Conservation (phyloP, 2,113 vertebrate species). For the Rhynchomys soricoides region DNA sequence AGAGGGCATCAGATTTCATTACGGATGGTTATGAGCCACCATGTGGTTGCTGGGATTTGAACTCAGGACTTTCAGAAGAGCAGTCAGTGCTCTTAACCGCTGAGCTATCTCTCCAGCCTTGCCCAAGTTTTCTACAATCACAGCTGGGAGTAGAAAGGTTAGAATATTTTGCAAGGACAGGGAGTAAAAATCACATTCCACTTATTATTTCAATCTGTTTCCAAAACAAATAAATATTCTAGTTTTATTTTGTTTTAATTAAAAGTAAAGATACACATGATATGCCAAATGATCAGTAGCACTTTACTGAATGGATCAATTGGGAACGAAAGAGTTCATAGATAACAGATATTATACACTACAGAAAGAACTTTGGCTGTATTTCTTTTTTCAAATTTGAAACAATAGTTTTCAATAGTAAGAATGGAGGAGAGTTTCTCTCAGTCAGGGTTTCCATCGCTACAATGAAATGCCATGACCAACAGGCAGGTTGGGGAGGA, state of each 20-base stretch:
- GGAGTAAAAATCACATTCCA: neutral
- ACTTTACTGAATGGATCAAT: neutral
- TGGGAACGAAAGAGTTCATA: neutral
- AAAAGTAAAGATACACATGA: neutral
- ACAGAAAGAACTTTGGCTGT: neutral
- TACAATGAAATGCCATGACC: neutral
- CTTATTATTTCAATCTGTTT: neutral
- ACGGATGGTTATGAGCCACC: too few species aligned
- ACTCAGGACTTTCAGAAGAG: too few species aligned
- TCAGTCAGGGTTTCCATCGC: neutral
- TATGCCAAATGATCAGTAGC: neutral
- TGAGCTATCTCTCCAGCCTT: too few species aligned
- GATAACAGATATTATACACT: neutral
- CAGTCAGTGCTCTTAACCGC: too few species aligned
- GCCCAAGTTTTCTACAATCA: neutral
- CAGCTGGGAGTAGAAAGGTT: neutral
- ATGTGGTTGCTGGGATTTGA: too few species aligned
- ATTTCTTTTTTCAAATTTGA: slow-evolving; percentile 7
- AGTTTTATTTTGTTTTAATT: neutral
- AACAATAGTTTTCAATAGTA: neutral
- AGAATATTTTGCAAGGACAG: neutral
- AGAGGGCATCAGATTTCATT: too few species aligned
- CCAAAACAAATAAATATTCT: neutral
- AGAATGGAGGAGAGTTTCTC: neutral
- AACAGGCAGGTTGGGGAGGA: neutral